Evolutionary conservation across 2,113 vertebrate genomes (phyloP).

Genomic region (Alexandromys fortis): DNA sequence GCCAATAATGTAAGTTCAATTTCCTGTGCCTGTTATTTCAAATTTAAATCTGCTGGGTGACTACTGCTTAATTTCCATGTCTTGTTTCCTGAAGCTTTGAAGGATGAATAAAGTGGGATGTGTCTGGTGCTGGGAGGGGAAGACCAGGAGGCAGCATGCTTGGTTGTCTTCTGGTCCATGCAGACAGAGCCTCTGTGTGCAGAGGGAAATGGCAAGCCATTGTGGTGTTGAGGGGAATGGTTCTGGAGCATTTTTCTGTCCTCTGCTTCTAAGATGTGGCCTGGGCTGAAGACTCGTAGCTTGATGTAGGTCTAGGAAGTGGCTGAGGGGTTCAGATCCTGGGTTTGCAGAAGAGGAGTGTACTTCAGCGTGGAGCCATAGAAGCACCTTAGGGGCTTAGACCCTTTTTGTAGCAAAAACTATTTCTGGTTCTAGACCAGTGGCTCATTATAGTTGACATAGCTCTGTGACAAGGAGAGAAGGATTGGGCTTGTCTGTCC

Average conservation of each 20-base stretch:
- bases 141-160: neutral
- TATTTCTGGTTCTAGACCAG: neutral
- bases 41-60: neutral
- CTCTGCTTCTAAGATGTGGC: neutral
- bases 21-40: neutral
- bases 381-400: neutral
- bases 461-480: neutral
- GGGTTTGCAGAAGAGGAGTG: neutral
- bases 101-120: neutral
- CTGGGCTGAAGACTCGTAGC: neutral
- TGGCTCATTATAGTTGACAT: fast-evolving
- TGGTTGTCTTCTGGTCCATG: neutral
- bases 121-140: neutral
- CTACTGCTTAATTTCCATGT: neutral
- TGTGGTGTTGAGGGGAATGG: neutral
- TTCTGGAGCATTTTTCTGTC: neutral
- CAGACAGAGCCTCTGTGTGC: neutral
- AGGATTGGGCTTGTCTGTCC: neutral
- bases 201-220: neutral
- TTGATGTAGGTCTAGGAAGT: too few species aligned
- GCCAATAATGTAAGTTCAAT: conserved; percentile 94
- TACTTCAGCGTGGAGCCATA: neutral
- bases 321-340: neutral
- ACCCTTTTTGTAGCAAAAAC: neutral
- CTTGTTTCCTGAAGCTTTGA: neutral